A percentile compares a stretch with the other conserved stretches of the same genome.
phyloP scores from a whole-genome alignment of 2,113 vertebrate species.

The Coracopsis vasa region DNA sequence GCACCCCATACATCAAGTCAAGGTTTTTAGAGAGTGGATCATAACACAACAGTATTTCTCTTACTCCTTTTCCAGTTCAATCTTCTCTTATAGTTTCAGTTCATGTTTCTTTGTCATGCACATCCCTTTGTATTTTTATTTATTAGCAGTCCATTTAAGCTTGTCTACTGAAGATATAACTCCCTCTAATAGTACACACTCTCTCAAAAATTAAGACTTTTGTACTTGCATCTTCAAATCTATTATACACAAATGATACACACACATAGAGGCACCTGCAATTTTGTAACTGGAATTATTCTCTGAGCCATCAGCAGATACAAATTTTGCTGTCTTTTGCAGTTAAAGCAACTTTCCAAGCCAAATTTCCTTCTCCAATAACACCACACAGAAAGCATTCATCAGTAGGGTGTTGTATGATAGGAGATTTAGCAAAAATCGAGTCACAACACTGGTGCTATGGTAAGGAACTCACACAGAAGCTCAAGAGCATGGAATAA shows the following conservation, averaged over 20 bases:
- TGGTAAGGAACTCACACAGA: not conserved
- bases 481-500: not conserved
- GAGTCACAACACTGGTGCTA: not conserved
- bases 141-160: not conserved
- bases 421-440: not conserved
- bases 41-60: not conserved
- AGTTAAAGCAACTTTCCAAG: not conserved
- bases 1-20: not conserved
- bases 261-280: not conserved
- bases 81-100: not conserved
- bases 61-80: not conserved
- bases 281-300: not conserved
- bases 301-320: not conserved
- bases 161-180: not conserved
- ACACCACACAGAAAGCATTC: not conserved
- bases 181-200: not conserved
- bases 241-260: accelerated
- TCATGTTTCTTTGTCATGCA: not conserved
- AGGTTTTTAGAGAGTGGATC: not conserved
- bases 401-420: not conserved
- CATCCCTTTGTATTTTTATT: not conserved
- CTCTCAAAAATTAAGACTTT: not conserved
- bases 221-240: not conserved
- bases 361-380: not conserved
- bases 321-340: not conserved